Evolutionary conservation across 2,888 invertebrate species (phyloP), one percentile per base, ranked within the genome.

Genomic region (Rhingia rostrata): DNA sequence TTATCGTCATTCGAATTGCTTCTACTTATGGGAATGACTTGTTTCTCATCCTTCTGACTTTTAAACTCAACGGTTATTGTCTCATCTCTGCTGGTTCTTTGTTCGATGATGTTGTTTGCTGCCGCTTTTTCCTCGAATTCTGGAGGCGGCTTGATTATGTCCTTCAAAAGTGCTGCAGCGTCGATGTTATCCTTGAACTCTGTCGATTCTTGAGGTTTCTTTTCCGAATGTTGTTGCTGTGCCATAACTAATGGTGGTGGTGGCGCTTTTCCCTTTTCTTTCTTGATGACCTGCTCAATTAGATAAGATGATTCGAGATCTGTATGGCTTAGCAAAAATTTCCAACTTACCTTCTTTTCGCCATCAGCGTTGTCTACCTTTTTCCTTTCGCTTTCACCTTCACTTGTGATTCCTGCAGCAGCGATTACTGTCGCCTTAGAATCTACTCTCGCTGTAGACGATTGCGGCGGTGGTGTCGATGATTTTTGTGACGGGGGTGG

Each of bases 231-330:
- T 43, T 63, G 61, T 14, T 74, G 78, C 30, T 54, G 80, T 22
- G 91, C 90, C 30, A 91, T 88, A 4, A 91, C 91, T 32, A 92
- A 90, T 32, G 92, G 92, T 33, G 96, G 96, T 73, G 94, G 94
- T 9, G 96, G 96, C 53, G 96, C 96, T 78, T 96, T 96, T 80
- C 96, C 96, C 91, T 97, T 96, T 89, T 96, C 96, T 90, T 95
- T 95, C 91, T 95, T 96, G 83, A 95, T 94, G 89, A 94, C 93
- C 95, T 95, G 22, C 2, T 22, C 22, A 22, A 89, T 12, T 66
- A 70, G 63, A 56, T 14, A 88, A 75, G 22, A 10, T 7, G n/a
- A 32, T 30, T 9, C n/a, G 39, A 43, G 60, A 53, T 30, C 60
- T 9, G 2, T 58, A 14, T 4, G 33, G 33, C 4, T 7, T 51